Base-by-base conservation (phyloP, 1,140 invertebrate genomes). In the Bombyx mori region DNA sequence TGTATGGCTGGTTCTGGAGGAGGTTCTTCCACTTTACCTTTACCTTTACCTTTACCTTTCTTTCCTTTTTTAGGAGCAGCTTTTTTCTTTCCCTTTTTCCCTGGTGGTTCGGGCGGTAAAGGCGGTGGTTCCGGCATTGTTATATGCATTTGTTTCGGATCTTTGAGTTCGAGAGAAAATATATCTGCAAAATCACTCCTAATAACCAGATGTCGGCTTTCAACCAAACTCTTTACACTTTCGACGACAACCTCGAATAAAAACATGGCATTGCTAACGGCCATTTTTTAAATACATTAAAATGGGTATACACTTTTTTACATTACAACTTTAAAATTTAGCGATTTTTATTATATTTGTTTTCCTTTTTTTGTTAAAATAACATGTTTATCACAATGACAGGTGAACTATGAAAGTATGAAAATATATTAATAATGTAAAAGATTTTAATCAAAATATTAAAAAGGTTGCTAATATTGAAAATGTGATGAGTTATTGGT, bases 191-290 rank as follows among this genome's bases (percentile, higher is more conserved):
- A 87, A 62, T 85, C 82, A 62, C 79, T 79, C 59, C 68, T 75
- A 35, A 87, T 81, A 9, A 85, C 70, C 50, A 87, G 63, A 50
- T 66, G 52, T n/a, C 74, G 66, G 54, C 73, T 81, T 47, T 78
- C 71, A 8, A 79, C 75, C 52, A 84, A 61, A 62, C 70, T 82
- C 35, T 77, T 76, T 7, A 87, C 71, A 48, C 67, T 81, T 64
- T 82, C 73, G n/a, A 87, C 69, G 2, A 87, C 81, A 9, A 87
- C 84, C 66, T 87, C 82, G 58, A 87, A 87, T 54, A 87, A 56
- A 58, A 84, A 87, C 80, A 85, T 82, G 51, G 69, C 75, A 54
- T 66, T 77, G 43, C 68, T 65, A 35, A 79, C 75, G 42, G 79
- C 75, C 82, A 86, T 83, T 68, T 66, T 71, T 58, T 70, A 62